Conservation (phyloP, 2,888 invertebrate species). For the Cataglyphis rosenhaueri region DNA sequence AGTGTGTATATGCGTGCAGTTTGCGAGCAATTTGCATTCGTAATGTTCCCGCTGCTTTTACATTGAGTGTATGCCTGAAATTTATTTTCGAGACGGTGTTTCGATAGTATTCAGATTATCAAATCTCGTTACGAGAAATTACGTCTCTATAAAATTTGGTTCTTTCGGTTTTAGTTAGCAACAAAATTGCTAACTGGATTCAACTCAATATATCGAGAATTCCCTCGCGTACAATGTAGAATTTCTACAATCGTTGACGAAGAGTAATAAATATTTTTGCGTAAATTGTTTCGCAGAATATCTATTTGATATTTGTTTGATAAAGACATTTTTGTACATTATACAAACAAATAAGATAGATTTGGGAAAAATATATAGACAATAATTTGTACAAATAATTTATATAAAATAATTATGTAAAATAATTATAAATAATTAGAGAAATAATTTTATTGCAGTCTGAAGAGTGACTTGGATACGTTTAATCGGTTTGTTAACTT, state of each 20-base stretch:
- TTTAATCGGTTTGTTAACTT: neutral
- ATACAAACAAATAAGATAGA: neutral
- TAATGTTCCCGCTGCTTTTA: slow-evolving; percentile 38
- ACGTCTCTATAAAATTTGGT: neutral
- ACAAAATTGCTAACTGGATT: neutral
- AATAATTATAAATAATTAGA: neutral
- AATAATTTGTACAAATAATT: slow-evolving; percentile 7
- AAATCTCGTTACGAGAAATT: slow-evolving; percentile 9
- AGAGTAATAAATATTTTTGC: neutral
- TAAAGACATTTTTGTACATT: neutral
- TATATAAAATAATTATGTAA: neutral
- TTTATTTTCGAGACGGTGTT: slow-evolving; percentile 38
- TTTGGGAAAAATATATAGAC: neutral
- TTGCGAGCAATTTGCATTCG: slow-evolving; percentile 29
- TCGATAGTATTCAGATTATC: slow-evolving; percentile 1
- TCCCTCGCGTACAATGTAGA: neutral
- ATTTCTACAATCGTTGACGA: neutral
- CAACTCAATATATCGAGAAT: neutral
- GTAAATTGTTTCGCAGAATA: neutral
- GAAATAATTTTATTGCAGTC: neutral
- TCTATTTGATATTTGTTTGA: neutral
- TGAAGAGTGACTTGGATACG: neutral
- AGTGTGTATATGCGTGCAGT: slow-evolving; percentile 19
- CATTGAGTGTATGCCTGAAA: slow-evolving; percentile 12
- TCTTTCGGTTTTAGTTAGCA: neutral